phyloP scores from a whole-genome alignment of 2,888 invertebrate genomes.

The Sminthurides aquaticus region DNA sequence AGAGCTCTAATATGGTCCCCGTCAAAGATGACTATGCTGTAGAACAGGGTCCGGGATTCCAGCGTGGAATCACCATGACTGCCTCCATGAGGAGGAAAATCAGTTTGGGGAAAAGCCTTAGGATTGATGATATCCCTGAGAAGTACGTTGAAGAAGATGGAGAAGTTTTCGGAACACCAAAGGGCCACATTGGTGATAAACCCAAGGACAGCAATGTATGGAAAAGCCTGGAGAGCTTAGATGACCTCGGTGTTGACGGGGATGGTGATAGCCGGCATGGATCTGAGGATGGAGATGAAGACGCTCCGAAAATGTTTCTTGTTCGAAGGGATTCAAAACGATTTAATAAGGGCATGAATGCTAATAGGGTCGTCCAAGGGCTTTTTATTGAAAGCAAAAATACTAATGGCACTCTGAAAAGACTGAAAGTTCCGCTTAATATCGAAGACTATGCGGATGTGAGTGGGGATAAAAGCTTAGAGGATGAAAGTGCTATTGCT shows the following conservation, averaged over 20 bases:
- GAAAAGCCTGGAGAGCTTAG: conserved; percentile 36
- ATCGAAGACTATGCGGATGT: conserved; percentile 26
- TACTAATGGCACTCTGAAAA: conserved; percentile 37
- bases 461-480: conserved; percentile 26
- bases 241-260: conserved; percentile 39
- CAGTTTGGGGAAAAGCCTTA: conserved; percentile 19
- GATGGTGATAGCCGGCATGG: conserved; percentile 25
- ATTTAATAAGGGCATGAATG: conserved; percentile 37
- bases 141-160: conserved; percentile 21
- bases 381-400: conserved; percentile 44
- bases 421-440: conserved; percentile 39
- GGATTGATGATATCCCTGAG: conserved; percentile 18
- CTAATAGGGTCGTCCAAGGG: conserved; percentile 43
- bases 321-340: conserved; percentile 41
- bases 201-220: neutral
- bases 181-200: neutral
- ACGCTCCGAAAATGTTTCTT: conserved; percentile 23
- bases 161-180: neutral
- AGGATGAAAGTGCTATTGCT: too few relatives aligned
- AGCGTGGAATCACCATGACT: conserved; percentile 22
- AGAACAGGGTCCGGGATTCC: conserved; percentile 6
- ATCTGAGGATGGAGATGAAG: conserved; percentile 33
- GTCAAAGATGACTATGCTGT: conserved; percentile 26
- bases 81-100: conserved; percentile 30
- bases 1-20: conserved; percentile 30